Conservation (phyloP, 2,113 vertebrate genomes). For the Pachyramphus minor region DNA sequence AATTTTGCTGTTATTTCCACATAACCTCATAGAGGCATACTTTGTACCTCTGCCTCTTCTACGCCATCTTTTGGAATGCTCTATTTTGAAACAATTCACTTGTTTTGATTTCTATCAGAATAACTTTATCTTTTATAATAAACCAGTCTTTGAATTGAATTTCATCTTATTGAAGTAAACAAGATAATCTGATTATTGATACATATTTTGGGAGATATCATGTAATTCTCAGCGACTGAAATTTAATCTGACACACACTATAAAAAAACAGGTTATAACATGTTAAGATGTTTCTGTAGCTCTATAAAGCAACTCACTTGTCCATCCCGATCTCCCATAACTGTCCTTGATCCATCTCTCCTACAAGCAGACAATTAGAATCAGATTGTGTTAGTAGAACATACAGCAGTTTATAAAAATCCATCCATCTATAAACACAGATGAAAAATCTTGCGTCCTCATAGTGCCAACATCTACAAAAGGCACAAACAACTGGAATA, state of each 20-base stretch:
- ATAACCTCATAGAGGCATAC: fast-evolving
- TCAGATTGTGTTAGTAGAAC: background rate
- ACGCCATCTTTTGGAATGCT: background rate
- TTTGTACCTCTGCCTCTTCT: background rate
- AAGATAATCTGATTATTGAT: background rate
- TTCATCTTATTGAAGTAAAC: background rate
- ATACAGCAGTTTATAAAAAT: background rate
- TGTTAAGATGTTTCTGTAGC: background rate
- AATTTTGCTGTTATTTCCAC: background rate
- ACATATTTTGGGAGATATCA: background rate
- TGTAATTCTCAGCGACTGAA: background rate
- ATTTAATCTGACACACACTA: background rate
- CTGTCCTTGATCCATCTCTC: constrained; percentile 82
- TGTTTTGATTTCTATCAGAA: background rate
- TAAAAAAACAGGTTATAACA: background rate
- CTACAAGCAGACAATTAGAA: constrained; percentile 50
- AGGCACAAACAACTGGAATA: background rate
- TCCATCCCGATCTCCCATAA: constrained; percentile 83
- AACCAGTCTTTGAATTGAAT: background rate
- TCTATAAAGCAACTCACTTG: constrained; percentile 63
- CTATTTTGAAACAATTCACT: background rate
- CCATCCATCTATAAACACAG: background rate
- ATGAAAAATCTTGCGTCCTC: background rate
- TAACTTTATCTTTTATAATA: background rate
- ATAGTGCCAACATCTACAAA: background rate